Base-by-base conservation (phyloP, 2,797 vertebrate species). In the Smutsia temminckii region DNA sequence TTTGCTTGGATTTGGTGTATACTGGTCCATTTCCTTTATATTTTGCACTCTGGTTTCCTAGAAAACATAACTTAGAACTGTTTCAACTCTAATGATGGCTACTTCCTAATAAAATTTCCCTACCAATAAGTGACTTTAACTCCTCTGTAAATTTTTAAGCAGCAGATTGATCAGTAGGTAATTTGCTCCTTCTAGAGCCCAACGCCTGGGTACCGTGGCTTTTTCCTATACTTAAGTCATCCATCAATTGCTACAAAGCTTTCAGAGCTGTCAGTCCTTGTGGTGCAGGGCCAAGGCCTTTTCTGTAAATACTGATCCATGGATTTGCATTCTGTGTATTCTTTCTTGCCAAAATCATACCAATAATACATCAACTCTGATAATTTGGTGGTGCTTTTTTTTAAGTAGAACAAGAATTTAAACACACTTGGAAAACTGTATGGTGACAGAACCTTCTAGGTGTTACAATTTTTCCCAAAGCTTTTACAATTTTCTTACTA, bases 351-450 rank as follows among this genome's bases (percentile, higher is more conserved):
- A 61, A 66, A 75, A 63, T 40, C 18, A 49, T 32, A 81, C 59
- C 75, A 75, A 59, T 80, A 91, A 55, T 87, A 12, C 16, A 80
- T 83, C 78, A 74, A 34, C 37, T 93, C 81, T 95, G 27, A 57
- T 37, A 5, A 78, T 74, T 86, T 46, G 46, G 46, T 46, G 89
- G 32, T 53, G 87, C 92, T 25, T 11, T 83, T 75, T 91, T 91
- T 85, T 68, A 94, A 94, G 51, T 90, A 94, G 32, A 95, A 78
- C 27, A 71, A 92, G 27, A 69, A 96, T 74, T 83, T 95, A 63
- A 91, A 91, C 55, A 63, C 25, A 27, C 1, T 55, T 46, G 5
- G 61, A 95, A 93, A 75, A 29, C 32, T 21, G 20, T 53, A 1
- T 55, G 6, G 74, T 74, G 68, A 55, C 0, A 81, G 51, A 85